These are phyloP conservation scores for Cheilosia grossa DNA, from an alignment of 2,888 invertebrate genomes.

Conservation along the genomic window DNA sequence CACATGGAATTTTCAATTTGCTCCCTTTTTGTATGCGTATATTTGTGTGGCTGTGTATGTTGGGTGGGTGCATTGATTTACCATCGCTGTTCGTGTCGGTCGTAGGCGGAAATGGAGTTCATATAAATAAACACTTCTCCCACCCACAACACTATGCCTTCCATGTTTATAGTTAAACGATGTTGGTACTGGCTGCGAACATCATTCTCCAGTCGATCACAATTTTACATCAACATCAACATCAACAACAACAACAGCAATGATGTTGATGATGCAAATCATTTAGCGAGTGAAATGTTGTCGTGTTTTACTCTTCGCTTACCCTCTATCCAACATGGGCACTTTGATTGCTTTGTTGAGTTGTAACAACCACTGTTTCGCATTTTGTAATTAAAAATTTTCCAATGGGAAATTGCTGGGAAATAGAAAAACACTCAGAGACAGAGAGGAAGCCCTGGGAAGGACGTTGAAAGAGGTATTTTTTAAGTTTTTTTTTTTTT, in stretches of 20 bases:
- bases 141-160: not conserved
- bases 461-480: too few relatives aligned
- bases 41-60: not conserved
- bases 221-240: constrained; percentile 3
- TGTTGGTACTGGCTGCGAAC: not conserved
- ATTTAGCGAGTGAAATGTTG: constrained; percentile 38
- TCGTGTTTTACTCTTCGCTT: constrained; percentile 6
- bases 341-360: constrained; percentile 59
- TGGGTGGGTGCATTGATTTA: constrained; percentile 45
- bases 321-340: constrained; percentile 1
- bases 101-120: constrained; percentile 43
- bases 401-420: constrained; percentile 11
- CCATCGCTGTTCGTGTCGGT: constrained; percentile 1
- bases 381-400: constrained; percentile 42
- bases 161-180: constrained; percentile 47
- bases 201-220: not conserved
- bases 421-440: not conserved
- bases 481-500: too few relatives aligned
- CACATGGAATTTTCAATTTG: constrained; percentile 58
- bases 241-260: not conserved
- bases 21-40: not conserved
- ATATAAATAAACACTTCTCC: constrained; percentile 28
- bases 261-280: constrained; percentile 40
- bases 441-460: too few relatives aligned
- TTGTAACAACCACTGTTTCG: constrained; percentile 38